Percentiles rank a stretch among this genome's conserved stretches.
phyloP scores from a whole-genome alignment of 2,888 invertebrate genomes.

The Lingula anatina region DNA sequence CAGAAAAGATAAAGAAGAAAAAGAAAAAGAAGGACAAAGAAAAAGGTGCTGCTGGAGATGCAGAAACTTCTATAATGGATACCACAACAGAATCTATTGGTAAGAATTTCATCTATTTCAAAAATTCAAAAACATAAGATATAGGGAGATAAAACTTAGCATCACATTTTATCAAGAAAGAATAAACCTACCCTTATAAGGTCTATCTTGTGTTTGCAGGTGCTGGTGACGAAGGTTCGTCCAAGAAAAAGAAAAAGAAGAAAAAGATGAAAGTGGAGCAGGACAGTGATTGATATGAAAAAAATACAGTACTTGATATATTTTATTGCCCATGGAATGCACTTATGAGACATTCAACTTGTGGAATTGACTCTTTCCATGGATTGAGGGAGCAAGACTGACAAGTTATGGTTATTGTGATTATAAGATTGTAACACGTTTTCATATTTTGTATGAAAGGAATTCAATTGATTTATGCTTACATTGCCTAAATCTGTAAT shows the following conservation, averaged over 20 bases:
- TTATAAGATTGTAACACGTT: too few relatives aligned
- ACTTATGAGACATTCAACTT: not conserved
- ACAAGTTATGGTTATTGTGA: too few relatives aligned
- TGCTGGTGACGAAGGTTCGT: not conserved
- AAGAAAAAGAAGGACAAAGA: slow-evolving; percentile 22
- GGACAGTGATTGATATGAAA: too few relatives aligned
- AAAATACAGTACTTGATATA: too few relatives aligned
- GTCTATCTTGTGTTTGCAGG: not conserved
- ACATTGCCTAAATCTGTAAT: too few relatives aligned
- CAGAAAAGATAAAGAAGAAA: slow-evolving; percentile 27
- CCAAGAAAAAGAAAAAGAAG: not conserved
- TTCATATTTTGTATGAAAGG: too few relatives aligned
- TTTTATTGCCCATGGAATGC: not conserved
- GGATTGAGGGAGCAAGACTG: not conserved
- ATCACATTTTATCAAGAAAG: too few relatives aligned
- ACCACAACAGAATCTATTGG: not conserved
- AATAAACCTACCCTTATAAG: too few relatives aligned
- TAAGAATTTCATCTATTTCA: too few relatives aligned
- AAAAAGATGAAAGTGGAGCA: not conserved
- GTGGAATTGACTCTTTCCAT: not conserved
- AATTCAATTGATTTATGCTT: too few relatives aligned
- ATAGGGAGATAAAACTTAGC: too few relatives aligned
- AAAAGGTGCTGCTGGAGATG: slow-evolving; percentile 8
- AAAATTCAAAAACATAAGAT: too few relatives aligned
- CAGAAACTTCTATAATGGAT: not conserved